Evolutionary conservation across 2,797 vertebrate species (phyloP).

Genomic region (Labeo calbasu): DNA sequence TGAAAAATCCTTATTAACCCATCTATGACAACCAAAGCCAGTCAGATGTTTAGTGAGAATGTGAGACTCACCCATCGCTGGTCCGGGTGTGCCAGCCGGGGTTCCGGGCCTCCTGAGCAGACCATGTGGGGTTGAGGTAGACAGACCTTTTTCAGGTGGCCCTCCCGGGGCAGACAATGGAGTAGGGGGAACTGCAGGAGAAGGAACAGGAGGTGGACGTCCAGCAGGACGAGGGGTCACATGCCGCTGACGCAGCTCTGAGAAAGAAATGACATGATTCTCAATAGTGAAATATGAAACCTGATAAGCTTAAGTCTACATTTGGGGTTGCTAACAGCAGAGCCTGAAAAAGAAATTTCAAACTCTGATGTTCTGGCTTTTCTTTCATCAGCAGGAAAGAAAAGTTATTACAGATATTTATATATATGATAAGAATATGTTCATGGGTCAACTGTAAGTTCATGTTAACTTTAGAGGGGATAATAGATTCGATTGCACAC

Average conservation of each 20-base stretch:
- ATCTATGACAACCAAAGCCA: not conserved
- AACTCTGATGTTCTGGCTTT: not conserved
- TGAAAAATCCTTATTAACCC: no score
- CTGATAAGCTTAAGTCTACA: not conserved
- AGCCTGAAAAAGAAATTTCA: not conserved
- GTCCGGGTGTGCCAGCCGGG: slow-evolving; percentile 85
- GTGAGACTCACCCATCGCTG: slow-evolving; percentile 91
- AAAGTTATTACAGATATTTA: not conserved
- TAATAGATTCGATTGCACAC: slow-evolving; percentile 71
- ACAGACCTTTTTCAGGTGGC: slow-evolving; percentile 85
- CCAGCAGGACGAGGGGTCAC: slow-evolving; percentile 79
- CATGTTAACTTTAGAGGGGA: slow-evolving; percentile 12
- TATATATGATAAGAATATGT: no score
- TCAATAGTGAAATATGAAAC: not conserved
- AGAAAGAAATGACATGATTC: slow-evolving; percentile 9
- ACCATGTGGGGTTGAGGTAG: slow-evolving; percentile 82
- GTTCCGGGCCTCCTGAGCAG: slow-evolving; percentile 88
- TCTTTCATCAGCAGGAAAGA: not conserved
- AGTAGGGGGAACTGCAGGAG: slow-evolving; percentile 76
- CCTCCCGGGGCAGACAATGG: slow-evolving; percentile 87
- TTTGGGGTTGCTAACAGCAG: not conserved
- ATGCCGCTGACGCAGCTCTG: slow-evolving; percentile 93
- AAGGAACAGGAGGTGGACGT: slow-evolving; percentile 74
- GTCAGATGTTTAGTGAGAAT: slow-evolving; percentile 44
- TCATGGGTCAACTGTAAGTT: not conserved